Conservation (phyloP, 2,113 vertebrate species). For the Amblyornis subalaris region DNA sequence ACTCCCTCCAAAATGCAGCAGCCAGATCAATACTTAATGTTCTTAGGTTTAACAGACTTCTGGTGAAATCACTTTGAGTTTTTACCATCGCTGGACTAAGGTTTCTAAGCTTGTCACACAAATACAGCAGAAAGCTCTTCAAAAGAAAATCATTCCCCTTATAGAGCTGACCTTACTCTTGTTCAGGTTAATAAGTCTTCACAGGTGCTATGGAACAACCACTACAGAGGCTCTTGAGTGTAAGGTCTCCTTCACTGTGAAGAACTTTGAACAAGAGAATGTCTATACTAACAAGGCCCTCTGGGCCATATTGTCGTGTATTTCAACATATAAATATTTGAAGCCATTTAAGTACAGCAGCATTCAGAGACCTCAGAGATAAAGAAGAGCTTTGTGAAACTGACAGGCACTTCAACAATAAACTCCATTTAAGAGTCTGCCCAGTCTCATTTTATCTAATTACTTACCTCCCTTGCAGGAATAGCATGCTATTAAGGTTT, state of each 20-base stretch:
- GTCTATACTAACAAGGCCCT: neutral
- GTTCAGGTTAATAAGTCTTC: neutral
- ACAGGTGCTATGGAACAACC: neutral
- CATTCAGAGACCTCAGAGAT: neutral
- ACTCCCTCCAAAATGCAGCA: neutral
- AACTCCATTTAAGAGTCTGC: slow-evolving; percentile 6
- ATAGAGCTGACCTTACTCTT: neutral
- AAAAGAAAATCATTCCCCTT: neutral
- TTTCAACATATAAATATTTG: neutral
- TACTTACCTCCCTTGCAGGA: slow-evolving; percentile 23
- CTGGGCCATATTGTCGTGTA: neutral
- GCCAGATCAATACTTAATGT: neutral
- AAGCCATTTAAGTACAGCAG: neutral
- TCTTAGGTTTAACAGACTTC: neutral
- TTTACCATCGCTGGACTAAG: neutral
- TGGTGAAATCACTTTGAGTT: neutral
- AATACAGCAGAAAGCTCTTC: neutral
- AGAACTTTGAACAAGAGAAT: neutral
- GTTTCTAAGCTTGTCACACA: accelerated
- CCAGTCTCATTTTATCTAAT: slow-evolving; percentile 44
- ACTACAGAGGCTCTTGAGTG: neutral
- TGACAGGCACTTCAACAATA: slow-evolving; percentile 20
- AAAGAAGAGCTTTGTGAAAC: slow-evolving; percentile 28
- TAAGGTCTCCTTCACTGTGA: neutral
- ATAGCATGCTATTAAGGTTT: slow-evolving; percentile 21